Evolutionary conservation across 2,888 invertebrate genomes (phyloP).

Genomic region (Gymnoscelis rufifasciata): DNA sequence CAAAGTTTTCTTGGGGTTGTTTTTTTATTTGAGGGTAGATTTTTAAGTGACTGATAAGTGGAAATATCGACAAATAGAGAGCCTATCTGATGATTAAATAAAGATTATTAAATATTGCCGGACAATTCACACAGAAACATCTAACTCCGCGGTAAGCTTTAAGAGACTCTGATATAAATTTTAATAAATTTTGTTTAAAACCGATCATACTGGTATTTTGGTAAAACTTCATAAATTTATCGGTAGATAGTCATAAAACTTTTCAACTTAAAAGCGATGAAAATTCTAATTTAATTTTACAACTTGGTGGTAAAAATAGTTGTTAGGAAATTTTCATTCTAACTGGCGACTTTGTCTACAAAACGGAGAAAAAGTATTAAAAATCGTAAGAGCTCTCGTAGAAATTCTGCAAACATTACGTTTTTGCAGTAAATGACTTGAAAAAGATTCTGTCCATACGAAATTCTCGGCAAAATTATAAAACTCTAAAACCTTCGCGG

Average conservation of each 20-base stretch:
- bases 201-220: no score
- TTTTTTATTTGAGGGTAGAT: background rate
- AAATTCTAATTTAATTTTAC: background rate
- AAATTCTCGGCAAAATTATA: slow-evolving; percentile 6
- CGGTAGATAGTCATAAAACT: no score
- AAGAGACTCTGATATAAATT: no score
- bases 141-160: no score
- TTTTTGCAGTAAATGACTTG: slow-evolving; percentile 7
- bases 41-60: no score
- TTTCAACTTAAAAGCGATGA: no score
- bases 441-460: background rate
- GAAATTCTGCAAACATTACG: background rate
- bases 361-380: background rate
- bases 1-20: background rate
- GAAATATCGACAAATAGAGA: no score
- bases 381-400: background rate
- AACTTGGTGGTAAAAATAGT: background rate
- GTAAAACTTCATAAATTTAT: no score
- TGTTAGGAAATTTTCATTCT: background rate
- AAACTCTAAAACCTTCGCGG: background rate
- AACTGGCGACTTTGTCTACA: slow-evolving; percentile 1
- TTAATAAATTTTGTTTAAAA: no score
- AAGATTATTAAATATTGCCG: no score
- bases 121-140: no score
- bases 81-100: no score